Evolutionary conservation across 2,888 invertebrate genomes (phyloP), one percentile per base, ranked within the genome.

Genomic region (Monoplex corrugatus): DNA sequence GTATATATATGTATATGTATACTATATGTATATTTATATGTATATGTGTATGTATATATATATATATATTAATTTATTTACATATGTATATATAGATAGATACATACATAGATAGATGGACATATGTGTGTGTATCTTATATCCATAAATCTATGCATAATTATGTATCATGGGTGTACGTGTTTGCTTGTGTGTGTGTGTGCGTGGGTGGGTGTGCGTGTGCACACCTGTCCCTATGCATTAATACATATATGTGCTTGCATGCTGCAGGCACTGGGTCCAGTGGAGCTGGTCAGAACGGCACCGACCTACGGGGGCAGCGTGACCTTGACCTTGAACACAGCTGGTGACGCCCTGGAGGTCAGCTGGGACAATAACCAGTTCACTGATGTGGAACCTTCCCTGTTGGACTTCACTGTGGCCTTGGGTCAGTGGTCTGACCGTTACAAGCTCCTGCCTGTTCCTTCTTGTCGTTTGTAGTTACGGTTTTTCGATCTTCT

Each of bases 331-430:
- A 68, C 75, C 43, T 72, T 89, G 28, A 38, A 75, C 38, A 2
- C 75, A 2, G 44, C 72, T 40, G 43, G 45, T n/a, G 43, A 87
- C 35, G 38, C 43, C 16, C 40, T 89, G 75, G 75, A 87, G 35
- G 87, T 75, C 13, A 23, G 40, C 23, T 89, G 89, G 89, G 50
- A 82, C n/a, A 38, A 43, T 23, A 40, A n/a, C 32, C 38, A 44
- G 45, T 85, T 89, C 84, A 75, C 87, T 32, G 89, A 89, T n/a
- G 40, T 82, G 45, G 87, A 89, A 43, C n/a, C 45, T 1, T 35
- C 45, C 3, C 57, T 87, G 57, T 78, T 89, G 19, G 82, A 83
- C 43, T 84, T 87, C 80, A 63, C 43, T n/a, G 68, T 89, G n/a
- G 89, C 89, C 28, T 32, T 89, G 45, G 89, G 89, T 89, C 19